Base-by-base conservation (phyloP, 1,140 invertebrate species). In the Ericerus pela region DNA sequence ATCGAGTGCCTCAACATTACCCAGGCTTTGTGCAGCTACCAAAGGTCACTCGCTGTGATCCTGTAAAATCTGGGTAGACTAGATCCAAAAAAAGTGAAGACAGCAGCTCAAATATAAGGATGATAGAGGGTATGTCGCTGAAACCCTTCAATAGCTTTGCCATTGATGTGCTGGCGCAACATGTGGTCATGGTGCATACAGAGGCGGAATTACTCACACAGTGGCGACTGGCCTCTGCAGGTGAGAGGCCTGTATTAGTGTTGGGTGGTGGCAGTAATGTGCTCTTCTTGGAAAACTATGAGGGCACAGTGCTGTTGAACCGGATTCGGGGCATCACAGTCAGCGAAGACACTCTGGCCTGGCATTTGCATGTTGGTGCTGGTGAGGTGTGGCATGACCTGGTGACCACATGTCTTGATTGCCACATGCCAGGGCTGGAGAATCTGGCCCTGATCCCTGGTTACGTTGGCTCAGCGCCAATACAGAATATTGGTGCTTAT, bases 401-500 rank as follows among this genome's bases (percentile, higher is more conserved):
- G 27, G 52, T 53, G 3, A 3, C 2, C 3, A 5, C 10, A 16
- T 33, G n/a, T 12, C 2, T 53, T 6, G 16, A 53, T 16, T 3
- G 31, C 4, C n/a, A 18, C 6, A 29, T 29, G 3, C 2, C 3
- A 2, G 52, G 52, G n/a, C 10, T 53, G 31, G 52, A 53, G 31
- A 53, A 53, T 30, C 11, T 53, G 22, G 24, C 52, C 16, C 30
- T 53, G 6, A 53, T 53, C 6, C 52, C 52, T 2, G 52, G 52
- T 4, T 29, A 2, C 6, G 52, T 53, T 6, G 52, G 52, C 2
- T 26, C 52, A 6, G 52, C 52, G 26, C 52, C 52, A 3, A 30
- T 53, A 5, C 52, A 53, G 18, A 53, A 53, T 53, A 53, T 53
- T 8, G 52, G 52, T 28, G 52, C 52, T 29, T 53, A 53, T 31